Evolutionary conservation across 2,113 vertebrate species (phyloP).

Genomic region (Gobio gobio): DNA sequence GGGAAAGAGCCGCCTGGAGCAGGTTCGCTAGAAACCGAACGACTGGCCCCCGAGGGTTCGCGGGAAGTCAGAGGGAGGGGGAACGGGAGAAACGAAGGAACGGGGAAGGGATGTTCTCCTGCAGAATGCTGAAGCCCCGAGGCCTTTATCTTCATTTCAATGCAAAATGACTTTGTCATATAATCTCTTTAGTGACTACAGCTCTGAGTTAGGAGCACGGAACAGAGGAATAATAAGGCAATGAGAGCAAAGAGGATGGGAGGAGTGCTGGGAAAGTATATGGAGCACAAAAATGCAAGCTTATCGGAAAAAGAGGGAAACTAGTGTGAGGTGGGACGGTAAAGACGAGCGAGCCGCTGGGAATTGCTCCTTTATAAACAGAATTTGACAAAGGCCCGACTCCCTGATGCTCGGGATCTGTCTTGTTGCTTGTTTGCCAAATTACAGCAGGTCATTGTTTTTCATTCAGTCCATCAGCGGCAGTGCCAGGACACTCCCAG

Average conservation of each 20-base stretch:
- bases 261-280: constrained; percentile 25
- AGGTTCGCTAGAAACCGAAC: constrained; percentile 36
- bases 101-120: constrained; percentile 16
- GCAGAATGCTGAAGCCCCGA: constrained; percentile 43
- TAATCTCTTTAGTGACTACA: constrained; percentile 50
- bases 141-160: constrained; percentile 61
- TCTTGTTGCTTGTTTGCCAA: constrained; percentile 45
- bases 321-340: constrained; percentile 19
- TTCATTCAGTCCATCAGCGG: constrained; percentile 37
- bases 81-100: neutral
- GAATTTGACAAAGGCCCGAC: constrained; percentile 45
- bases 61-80: constrained; percentile 28
- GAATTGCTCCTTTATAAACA: constrained; percentile 46
- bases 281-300: constrained; percentile 6
- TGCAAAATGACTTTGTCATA: constrained; percentile 57
- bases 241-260: constrained; percentile 24
- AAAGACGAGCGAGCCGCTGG: constrained; percentile 36
- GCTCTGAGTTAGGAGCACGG: constrained; percentile 40
- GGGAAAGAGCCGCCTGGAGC: constrained; percentile 51
- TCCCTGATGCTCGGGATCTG: constrained; percentile 1
- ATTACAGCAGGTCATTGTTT: constrained; percentile 50
- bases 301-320: constrained; percentile 25
- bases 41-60: constrained; percentile 45
- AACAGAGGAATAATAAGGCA: constrained; percentile 44
- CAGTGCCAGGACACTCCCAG: constrained; percentile 21